phyloP scores from a whole-genome alignment of 2,888 invertebrate species.

The Protodeltote pygarga region DNA sequence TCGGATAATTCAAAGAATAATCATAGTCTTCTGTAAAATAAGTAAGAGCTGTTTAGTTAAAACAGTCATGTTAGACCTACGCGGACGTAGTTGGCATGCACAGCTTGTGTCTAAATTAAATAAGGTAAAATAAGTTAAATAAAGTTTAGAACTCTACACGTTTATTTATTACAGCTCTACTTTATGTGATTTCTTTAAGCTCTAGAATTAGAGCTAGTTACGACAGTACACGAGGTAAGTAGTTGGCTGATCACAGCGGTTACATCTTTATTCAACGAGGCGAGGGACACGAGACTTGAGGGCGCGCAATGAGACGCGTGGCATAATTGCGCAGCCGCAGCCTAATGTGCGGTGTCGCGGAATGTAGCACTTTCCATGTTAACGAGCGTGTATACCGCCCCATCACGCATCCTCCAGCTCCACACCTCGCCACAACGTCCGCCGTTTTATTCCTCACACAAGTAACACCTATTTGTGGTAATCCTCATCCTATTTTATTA shows the following conservation, averaged over 20 bases:
- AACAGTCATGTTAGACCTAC: too few species aligned
- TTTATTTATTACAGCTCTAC: not conserved
- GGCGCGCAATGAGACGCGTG: slow-evolving; percentile 50
- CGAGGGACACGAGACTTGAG: slow-evolving; percentile 31
- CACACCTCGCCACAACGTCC: slow-evolving; percentile 70
- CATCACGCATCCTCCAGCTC: slow-evolving; percentile 56
- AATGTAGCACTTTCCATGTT: slow-evolving; percentile 77
- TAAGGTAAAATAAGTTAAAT: too few species aligned
- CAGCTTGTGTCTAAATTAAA: too few species aligned
- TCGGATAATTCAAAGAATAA: too few species aligned
- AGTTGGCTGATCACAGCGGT: slow-evolving; percentile 33
- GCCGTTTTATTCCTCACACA: slow-evolving; percentile 67
- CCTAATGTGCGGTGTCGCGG: slow-evolving; percentile 77
- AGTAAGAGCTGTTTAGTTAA: too few species aligned
- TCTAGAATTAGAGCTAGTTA: slow-evolving; percentile 13
- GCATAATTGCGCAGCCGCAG: slow-evolving; percentile 72
- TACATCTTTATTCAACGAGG: slow-evolving; percentile 47
- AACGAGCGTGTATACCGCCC: slow-evolving; percentile 69
- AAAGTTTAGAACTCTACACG: too few species aligned
- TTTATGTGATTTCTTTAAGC: not conserved
- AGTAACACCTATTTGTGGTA: slow-evolving; percentile 78
- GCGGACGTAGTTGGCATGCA: too few species aligned
- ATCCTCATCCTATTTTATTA: slow-evolving; percentile 70
- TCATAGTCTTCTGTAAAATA: too few species aligned
- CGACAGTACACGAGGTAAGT: slow-evolving; percentile 24